These are phyloP conservation scores for Smittia aterrima DNA, from an alignment of 2,888 invertebrate species.

Conservation along the genomic window DNA sequence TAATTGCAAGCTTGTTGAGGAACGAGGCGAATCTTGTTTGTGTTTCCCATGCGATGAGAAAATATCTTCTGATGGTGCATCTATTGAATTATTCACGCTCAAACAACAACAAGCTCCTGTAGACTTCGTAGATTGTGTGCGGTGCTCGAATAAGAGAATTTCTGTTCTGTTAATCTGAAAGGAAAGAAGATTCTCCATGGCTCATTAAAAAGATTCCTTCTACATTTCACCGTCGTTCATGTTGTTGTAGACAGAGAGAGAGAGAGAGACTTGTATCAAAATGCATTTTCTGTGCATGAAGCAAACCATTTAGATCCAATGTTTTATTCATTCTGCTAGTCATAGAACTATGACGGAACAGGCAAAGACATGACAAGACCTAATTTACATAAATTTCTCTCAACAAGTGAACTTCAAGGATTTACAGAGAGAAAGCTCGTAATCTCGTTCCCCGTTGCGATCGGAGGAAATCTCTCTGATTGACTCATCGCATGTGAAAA, in stretches of 20 bases:
- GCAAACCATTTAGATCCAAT: not conserved
- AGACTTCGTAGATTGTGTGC: not conserved
- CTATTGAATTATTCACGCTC: constrained; percentile 5
- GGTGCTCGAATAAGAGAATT: not conserved
- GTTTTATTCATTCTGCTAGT: constrained; percentile 1
- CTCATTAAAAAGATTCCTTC: not conserved
- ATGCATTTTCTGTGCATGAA: constrained; percentile 11
- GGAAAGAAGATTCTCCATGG: not conserved
- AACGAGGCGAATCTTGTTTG: not conserved
- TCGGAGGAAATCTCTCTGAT: constrained; percentile 21
- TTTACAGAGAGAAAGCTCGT: not conserved
- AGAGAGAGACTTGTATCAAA: constrained; percentile 6
- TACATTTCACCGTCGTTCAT: not conserved
- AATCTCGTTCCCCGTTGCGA: not conserved
- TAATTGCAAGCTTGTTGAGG: constrained; percentile 27
- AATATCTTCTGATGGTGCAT: not conserved
- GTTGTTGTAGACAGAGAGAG: no score
- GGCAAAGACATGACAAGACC: not conserved
- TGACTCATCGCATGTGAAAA: constrained; percentile 35
- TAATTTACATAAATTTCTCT: constrained; percentile 17
- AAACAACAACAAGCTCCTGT: not conserved
- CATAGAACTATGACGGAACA: not conserved
- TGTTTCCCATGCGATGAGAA: not conserved
- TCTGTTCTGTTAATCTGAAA: not conserved
- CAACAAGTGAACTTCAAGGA: constrained; percentile 19